Base-by-base conservation (phyloP, 2,797 vertebrate species). In the Liparis tanakae region DNA sequence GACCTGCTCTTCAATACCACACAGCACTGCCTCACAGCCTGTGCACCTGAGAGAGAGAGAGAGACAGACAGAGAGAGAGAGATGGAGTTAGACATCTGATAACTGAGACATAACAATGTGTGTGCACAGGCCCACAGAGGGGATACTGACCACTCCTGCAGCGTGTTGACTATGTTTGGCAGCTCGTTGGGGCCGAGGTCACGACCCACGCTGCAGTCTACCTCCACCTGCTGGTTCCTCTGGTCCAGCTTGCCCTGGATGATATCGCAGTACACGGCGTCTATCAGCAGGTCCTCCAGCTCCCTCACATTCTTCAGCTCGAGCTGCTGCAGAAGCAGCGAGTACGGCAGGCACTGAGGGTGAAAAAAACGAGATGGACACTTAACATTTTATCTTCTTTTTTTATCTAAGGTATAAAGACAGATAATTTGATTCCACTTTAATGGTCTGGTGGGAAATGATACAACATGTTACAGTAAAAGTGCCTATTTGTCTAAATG, bases 161-260 rank as follows among this genome's bases (percentile, higher is more conserved):
- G 95, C 0, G 98, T 99, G 95, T 97, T 99, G 84, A 97, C 92
- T 83, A 99, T 98, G 92, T 95, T 97, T 72, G 95, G 98, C 82
- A 98, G 97, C 91, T 99, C 98, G 67, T 98, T 98, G 93, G 97
- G 98, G 68, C 96, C 97, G 82, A 99, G 96, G 92, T 99, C 98
- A 60, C 98, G 95, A 76, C 98, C 97, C 10, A 99, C 97, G 75
- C 98, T 99, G 93, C 98, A 98, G 91, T 99, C 98, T 78, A 99
- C 98, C 83, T 99, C 98, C 72, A 99, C 95, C 91, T 99, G 95
- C 89, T 99, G 98, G 91, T 99, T 99, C 86, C 98, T 96, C 90
- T 99, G 98, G 92, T 99, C 98, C 91, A 99, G 73, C 85, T 99
- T 99, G 72, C 98, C 98, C 87, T 99, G 98, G 92, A 99, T 99